Base-by-base conservation (phyloP, 1,140 invertebrate species). In the Eriocheir sinensis region DNA sequence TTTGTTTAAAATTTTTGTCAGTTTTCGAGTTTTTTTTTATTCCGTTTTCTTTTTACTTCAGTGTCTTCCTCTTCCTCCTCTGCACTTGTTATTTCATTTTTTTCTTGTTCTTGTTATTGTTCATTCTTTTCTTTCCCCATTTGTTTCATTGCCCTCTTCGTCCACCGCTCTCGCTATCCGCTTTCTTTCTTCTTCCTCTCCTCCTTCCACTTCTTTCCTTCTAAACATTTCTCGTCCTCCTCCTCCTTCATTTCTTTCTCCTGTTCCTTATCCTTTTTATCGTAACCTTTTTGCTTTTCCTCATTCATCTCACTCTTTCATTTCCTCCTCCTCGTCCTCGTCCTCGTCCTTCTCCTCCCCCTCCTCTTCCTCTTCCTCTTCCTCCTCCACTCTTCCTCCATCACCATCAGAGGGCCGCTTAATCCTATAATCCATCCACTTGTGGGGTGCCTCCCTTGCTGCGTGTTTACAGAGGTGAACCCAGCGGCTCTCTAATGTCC, bases 391-490 rank as follows among this genome's bases (percentile, higher is more conserved):
- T 72, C 60, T 72, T 21, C 60, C 6, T 72, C 60, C 27, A 72
- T 72, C 60, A 72, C 60, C 60, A 72, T 72, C 60, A 72, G 60
- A 72, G 60, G 60, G 60, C 21, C 60, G 8, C 60, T 12, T 72
- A n/a, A 72, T 72, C 60, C 60, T 21, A 72, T 72, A 72, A 72
- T 72, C 60, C 60, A 72, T 72, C 60, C 60, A 72, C 60, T 72
- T 72, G 60, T 72, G 60, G 60, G 44, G 60, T 72, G 27, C 60
- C 27, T 4, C 60, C 21, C 60, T 72, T 72, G 60, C 12, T 72
- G n/a, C 60, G n/a, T 72, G 60, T 72, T 72, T 72, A 72, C 60
- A 72, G 60, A 72, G 60, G 60, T 72, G 60, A 72, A 72, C 60
- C 60, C 4, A 3, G 21, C 60, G n/a, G 12, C 60, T 72, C 60